Conservation (phyloP, 2,888 invertebrate genomes). For the Trichopria drosophilae region DNA sequence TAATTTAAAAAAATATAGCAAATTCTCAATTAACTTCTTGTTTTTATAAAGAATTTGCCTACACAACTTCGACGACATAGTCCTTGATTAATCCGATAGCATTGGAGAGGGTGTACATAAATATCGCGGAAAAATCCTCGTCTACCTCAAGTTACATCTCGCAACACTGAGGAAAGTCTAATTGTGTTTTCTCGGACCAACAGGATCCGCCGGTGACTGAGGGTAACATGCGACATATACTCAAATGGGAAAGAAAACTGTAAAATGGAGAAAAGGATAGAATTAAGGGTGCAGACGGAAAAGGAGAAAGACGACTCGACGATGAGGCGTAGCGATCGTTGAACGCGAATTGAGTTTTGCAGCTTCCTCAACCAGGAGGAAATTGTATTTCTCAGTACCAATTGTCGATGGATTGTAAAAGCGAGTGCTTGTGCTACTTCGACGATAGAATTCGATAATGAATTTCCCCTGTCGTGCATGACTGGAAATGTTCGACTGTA, state of each 20-base stretch:
- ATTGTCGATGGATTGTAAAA: conserved; percentile 43
- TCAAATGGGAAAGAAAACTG: conserved; percentile 7
- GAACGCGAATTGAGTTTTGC: conserved; percentile 34
- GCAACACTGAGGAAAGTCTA: too few species aligned
- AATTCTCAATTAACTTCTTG: too few species aligned
- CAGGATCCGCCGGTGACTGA: too few species aligned
- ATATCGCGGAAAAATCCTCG: too few species aligned
- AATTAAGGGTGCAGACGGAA: conserved; percentile 1
- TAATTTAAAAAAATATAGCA: too few species aligned
- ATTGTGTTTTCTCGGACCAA: conserved; percentile 25
- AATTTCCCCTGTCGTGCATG: conserved; percentile 16
- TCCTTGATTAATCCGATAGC: too few species aligned
- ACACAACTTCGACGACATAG: too few species aligned
- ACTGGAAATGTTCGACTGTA: too few species aligned
- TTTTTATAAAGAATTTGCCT: too few species aligned
- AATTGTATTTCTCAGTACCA: conserved; percentile 46
- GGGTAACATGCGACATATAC: background rate
- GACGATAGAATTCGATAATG: conserved; percentile 32
- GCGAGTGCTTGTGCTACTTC: conserved; percentile 32
- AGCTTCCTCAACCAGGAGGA: conserved; percentile 32
- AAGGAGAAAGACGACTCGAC: background rate
- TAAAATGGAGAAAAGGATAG: conserved; percentile 2
- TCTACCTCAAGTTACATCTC: too few species aligned
- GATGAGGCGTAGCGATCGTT: conserved; percentile 6
- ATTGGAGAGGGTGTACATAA: too few species aligned